These are phyloP conservation scores for Stegana nigrithorax DNA, from an alignment of 2,888 invertebrate genomes.

Conservation along the genomic window DNA sequence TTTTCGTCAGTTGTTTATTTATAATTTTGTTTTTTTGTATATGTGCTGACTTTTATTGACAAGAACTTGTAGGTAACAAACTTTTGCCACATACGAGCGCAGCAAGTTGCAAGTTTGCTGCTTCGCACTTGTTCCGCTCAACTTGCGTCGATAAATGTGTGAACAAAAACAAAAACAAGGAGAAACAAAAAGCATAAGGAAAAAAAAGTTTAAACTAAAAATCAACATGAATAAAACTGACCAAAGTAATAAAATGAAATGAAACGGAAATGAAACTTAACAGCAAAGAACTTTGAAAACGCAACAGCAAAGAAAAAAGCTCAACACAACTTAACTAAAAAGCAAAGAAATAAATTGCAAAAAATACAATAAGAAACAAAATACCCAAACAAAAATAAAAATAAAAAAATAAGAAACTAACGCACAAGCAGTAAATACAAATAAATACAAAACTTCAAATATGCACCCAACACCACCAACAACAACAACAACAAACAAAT, in stretches of 20 bases:
- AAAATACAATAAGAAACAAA: background rate
- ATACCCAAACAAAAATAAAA: background rate
- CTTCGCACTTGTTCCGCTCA: background rate
- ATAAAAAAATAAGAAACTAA: slow-evolving; percentile 7
- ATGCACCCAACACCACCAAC: too few relatives aligned
- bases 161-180: background rate
- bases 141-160: background rate
- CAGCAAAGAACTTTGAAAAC: slow-evolving; percentile 11
- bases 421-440: slow-evolving; percentile 10
- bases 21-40: too few relatives aligned
- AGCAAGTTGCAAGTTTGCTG: background rate
- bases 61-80: background rate
- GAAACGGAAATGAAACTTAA: slow-evolving; percentile 60
- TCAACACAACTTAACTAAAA: too few relatives aligned
- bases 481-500: too few relatives aligned
- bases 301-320: background rate
- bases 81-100: background rate
- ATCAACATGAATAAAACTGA: slow-evolving; percentile 45
- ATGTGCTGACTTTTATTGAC: too few relatives aligned
- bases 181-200: slow-evolving; percentile 19
- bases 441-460: slow-evolving; percentile 15
- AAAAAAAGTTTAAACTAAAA: slow-evolving; percentile 39
- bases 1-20: too few relatives aligned
- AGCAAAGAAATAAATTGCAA: too few relatives aligned
- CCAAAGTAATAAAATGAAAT: slow-evolving; percentile 61